A percentile compares a stretch with the other conserved stretches of the same genome.
Evolutionary conservation across 1,140 invertebrate species (phyloP).

Genomic region (Nomia melanderi): DNA sequence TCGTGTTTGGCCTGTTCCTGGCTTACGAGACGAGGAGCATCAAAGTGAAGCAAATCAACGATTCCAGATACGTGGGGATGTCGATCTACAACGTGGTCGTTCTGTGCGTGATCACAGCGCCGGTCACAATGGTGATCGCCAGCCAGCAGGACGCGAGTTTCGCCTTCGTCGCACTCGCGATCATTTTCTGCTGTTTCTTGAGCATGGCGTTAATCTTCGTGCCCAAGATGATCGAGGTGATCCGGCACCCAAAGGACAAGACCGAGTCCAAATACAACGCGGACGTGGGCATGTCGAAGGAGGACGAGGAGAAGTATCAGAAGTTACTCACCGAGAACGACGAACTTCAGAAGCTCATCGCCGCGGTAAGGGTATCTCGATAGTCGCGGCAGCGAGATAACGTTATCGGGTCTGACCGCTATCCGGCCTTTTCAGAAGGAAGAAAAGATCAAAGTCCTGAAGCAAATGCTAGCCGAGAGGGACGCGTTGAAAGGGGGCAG

Average conservation of each 20-base stretch:
- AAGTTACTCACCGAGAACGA: slow-evolving; percentile 97
- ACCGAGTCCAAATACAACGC: slow-evolving; percentile 92
- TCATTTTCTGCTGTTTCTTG: slow-evolving; percentile 97
- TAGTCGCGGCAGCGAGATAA: too few species aligned
- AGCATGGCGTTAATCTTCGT: slow-evolving; percentile 98
- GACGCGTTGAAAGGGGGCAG: slow-evolving; percentile 81
- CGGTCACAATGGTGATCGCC: slow-evolving; percentile 97
- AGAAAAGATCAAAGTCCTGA: slow-evolving; percentile 90
- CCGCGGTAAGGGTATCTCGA: slow-evolving; percentile 85
- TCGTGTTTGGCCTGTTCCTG: slow-evolving; percentile 98
- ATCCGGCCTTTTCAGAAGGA: slow-evolving; percentile 87
- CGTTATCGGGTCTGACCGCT: too few species aligned
- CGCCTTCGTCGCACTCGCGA: slow-evolving; percentile 96
- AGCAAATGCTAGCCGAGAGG: slow-evolving; percentile 89
- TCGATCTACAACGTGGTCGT: slow-evolving; percentile 99
- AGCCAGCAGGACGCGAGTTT: slow-evolving; percentile 98
- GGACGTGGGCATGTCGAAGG: slow-evolving; percentile 93
- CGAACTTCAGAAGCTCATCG: slow-evolving; percentile 96
- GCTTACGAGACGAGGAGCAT: slow-evolving; percentile 98
- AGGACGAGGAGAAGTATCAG: slow-evolving; percentile 96
- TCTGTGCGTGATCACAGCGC: slow-evolving; percentile 97
- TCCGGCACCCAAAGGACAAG: slow-evolving; percentile 90
- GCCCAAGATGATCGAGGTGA: slow-evolving; percentile 95
- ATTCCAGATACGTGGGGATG: slow-evolving; percentile 99
- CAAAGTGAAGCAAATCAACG: slow-evolving; percentile 96